Evolutionary conservation across 2,888 invertebrate genomes (phyloP).

Genomic region (Agrochola lota): DNA sequence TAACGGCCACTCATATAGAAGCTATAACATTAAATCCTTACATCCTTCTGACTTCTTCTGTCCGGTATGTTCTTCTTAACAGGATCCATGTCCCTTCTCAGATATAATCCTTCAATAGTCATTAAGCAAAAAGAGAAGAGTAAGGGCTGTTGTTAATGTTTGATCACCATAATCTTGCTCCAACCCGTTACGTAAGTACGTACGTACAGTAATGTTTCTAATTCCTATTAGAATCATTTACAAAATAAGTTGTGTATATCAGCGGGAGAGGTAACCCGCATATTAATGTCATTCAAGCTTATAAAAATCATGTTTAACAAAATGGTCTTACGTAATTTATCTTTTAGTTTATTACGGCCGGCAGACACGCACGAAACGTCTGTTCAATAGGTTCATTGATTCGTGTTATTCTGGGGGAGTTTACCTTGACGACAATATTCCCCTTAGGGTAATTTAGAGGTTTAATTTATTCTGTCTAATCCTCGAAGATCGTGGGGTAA

Average conservation of each 20-base stretch:
- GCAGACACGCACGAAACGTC: conserved; percentile 38
- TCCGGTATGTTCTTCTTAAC: neutral
- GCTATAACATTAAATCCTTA: neutral
- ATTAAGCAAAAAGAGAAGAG: neutral
- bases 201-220: neutral
- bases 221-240: neutral
- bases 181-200: neutral
- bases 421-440: conserved; percentile 33
- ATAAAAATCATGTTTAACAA: conserved; percentile 45
- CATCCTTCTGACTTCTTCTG: conserved; percentile 7
- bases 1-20: neutral
- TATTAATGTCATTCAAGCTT: conserved; percentile 18
- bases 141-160: neutral
- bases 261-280: neutral
- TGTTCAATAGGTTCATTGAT: conserved; percentile 53
- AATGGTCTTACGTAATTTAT: conserved; percentile 37
- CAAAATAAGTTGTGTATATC: conserved; percentile 6
- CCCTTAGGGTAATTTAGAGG: conserved; percentile 18
- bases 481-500: conserved; percentile 12
- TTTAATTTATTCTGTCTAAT: conserved; percentile 45
- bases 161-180: neutral
- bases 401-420: conserved; percentile 16
- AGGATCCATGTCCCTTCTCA: neutral
- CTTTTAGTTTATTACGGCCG: conserved; percentile 36
- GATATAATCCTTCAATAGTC: neutral